phyloP scores from a whole-genome alignment of 2,888 invertebrate genomes.

The Parapristionchus giblindavisi region DNA sequence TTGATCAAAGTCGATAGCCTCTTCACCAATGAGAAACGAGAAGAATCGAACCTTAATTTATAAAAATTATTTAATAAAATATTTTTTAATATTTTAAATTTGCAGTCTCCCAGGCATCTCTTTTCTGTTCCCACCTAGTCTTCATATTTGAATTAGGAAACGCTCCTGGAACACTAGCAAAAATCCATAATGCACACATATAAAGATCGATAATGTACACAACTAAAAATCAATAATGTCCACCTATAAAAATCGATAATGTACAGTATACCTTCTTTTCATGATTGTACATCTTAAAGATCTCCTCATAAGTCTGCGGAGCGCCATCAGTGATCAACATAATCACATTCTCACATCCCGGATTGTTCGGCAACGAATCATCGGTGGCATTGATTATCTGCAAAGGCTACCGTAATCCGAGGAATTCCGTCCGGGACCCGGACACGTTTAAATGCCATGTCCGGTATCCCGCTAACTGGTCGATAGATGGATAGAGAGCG shows the following conservation, averaged over 20 bases:
- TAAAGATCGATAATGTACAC: neutral
- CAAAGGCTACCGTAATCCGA: too few species aligned
- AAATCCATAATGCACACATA: neutral
- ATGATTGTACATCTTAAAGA: conserved; percentile 90
- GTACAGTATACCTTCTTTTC: conserved; percentile 73
- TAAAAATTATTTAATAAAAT: too few species aligned
- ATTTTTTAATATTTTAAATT: too few species aligned
- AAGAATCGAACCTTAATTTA: conserved; percentile 93
- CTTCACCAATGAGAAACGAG: conserved; percentile 95
- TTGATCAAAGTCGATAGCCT: conserved; percentile 84
- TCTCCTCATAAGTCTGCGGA: conserved; percentile 89
- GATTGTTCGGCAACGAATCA: conserved; percentile 42
- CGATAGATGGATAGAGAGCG: too few species aligned
- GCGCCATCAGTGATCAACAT: conserved; percentile 99
- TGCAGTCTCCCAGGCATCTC: too few species aligned
- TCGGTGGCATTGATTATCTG: conserved; percentile 52
- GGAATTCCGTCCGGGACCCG: too few species aligned
- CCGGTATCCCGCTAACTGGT: too few species aligned
- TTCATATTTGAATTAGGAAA: too few species aligned
- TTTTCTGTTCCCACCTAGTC: too few species aligned
- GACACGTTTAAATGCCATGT: too few species aligned
- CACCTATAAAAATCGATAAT: neutral
- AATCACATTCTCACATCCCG: conserved; percentile 92
- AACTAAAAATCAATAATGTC: neutral
- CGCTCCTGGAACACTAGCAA: too few species aligned